phyloP scores from a whole-genome alignment of 2,797 vertebrate genomes.

The Urocyon cinereoargenteus region DNA sequence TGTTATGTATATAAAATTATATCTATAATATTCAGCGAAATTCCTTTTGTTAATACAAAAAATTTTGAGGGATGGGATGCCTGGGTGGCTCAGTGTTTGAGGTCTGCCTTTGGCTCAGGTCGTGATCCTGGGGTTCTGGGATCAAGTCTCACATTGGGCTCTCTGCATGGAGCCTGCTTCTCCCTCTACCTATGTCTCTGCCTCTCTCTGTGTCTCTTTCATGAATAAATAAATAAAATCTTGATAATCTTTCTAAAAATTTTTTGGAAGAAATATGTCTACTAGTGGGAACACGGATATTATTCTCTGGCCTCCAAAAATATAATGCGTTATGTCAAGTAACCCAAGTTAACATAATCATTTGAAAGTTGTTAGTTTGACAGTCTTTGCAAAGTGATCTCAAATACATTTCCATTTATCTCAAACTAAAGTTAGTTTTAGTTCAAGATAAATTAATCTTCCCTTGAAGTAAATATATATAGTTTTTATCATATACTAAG shows the following conservation, averaged over 20 bases:
- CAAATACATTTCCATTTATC: neutral
- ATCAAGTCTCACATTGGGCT: too few species aligned
- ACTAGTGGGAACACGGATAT: neutral
- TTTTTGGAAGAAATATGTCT: neutral
- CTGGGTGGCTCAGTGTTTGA: too few species aligned
- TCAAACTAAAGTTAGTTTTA: neutral
- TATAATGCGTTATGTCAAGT: neutral
- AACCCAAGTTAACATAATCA: neutral
- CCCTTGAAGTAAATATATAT: neutral
- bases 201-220: too few species aligned
- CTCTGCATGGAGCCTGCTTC: too few species aligned
- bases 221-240: too few species aligned
- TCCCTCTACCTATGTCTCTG: too few species aligned
- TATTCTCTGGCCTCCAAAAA: neutral
- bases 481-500: neutral
- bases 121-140: too few species aligned
- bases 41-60: neutral
- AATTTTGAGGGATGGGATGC: too few species aligned
- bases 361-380: neutral
- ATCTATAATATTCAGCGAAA: neutral
- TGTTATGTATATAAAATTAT: neutral
- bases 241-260: neutral
- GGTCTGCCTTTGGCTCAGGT: too few species aligned
- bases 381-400: neutral
- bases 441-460: neutral